phyloP scores from a whole-genome alignment of 2,888 invertebrate genomes.

The Macropis europaea region DNA sequence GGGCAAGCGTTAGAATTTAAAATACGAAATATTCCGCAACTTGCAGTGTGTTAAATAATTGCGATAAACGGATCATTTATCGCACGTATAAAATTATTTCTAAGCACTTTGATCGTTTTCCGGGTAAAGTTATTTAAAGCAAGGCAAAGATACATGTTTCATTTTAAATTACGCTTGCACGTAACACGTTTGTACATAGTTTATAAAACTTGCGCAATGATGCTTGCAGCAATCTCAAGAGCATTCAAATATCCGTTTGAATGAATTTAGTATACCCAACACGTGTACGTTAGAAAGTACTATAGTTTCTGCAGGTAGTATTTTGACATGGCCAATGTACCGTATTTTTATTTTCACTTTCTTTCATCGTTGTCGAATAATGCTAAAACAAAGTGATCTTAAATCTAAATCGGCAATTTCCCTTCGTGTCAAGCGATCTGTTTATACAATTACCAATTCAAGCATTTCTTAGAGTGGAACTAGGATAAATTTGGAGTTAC shows the following conservation, averaged over 20 bases:
- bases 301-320: not conserved
- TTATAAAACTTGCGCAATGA: not conserved
- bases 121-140: conserved; percentile 4
- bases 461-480: too few species aligned
- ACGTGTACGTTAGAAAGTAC: not conserved
- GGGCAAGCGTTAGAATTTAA: too few species aligned
- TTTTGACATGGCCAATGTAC: not conserved
- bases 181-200: not conserved
- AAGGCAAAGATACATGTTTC: not conserved
- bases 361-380: not conserved
- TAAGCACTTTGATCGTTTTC: not conserved
- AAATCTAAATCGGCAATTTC: too few species aligned
- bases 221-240: too few species aligned
- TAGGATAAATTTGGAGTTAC: too few species aligned
- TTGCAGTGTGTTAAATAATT: not conserved
- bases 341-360: not conserved
- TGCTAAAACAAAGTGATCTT: too few species aligned
- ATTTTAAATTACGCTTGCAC: not conserved
- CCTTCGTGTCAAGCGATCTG: too few species aligned
- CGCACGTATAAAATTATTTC: too few species aligned
- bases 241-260: not conserved
- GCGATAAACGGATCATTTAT: too few species aligned
- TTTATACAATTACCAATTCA: too few species aligned
- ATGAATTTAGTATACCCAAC: not conserved
- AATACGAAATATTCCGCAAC: too few species aligned